Evolutionary conservation across 2,888 invertebrate genomes (phyloP).

Genomic region (Pterostichus madidus): DNA sequence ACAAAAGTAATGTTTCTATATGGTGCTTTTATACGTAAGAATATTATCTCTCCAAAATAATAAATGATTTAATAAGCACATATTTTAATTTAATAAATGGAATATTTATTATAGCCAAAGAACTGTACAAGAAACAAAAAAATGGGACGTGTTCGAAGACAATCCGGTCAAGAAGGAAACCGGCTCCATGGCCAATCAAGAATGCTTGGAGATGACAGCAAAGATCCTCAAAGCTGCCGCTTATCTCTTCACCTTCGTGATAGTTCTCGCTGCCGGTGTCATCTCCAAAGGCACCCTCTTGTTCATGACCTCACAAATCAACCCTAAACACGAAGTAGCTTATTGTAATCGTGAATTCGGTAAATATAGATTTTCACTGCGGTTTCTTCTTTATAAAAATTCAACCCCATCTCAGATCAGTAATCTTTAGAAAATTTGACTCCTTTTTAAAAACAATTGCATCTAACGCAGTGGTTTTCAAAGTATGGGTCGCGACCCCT

Average conservation of each 20-base stretch:
- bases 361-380: slow-evolving; percentile 74
- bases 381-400: no score
- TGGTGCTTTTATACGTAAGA: no score
- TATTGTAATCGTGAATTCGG: slow-evolving; percentile 93
- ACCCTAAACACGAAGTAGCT: slow-evolving; percentile 86
- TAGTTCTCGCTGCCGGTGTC: slow-evolving; percentile 91
- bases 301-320: slow-evolving; percentile 95
- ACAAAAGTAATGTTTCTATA: no score
- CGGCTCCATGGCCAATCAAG: slow-evolving; percentile 93
- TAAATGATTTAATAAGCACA: no score
- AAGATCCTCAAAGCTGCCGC: slow-evolving; percentile 91
- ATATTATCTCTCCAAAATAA: no score
- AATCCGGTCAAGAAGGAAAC: slow-evolving; percentile 93
- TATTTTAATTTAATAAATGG: background rate
- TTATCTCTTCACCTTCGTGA: slow-evolving; percentile 90
- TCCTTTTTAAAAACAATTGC: no score
- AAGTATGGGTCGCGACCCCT: no score
- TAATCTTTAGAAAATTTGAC: no score
- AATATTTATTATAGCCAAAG: slow-evolving; percentile 83
- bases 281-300: slow-evolving; percentile 93
- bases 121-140: slow-evolving; percentile 92
- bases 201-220: slow-evolving; percentile 91
- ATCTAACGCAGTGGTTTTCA: no score
- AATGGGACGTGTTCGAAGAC: slow-evolving; percentile 98
- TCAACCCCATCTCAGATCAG: no score